Evolutionary conservation across 2,888 invertebrate genomes (phyloP), one percentile per base, ranked within the genome.

Genomic region (Lamellibrachia columna): DNA sequence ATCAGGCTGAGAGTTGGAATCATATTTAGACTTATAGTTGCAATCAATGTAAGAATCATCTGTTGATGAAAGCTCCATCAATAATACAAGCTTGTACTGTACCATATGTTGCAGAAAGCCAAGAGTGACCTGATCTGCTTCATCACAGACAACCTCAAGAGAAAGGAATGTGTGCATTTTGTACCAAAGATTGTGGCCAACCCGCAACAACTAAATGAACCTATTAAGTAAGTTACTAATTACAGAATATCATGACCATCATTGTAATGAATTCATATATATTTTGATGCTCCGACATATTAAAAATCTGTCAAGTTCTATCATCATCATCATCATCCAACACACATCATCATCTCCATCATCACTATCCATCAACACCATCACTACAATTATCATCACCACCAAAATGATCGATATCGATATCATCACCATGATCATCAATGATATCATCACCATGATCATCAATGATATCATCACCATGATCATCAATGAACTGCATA

Each of bases 141-240:
- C 91, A 91, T 93, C 60, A 91, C 90, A 52, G 92, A 94, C 90
- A 92, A 92, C 28, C n/a, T 94, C 15, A 93, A 92, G 22, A 92
- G 93, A 55, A 93, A 93, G 90, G 93, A 94, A 53, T 93, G 93
- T 91, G 92, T 92, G 3, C 28, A 90, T 60, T 94, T 93, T 93
- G 93, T 94, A 15, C 93, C 93, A 90, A 92, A 93, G 58, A 92
- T 91, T 52, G 93, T 93, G 58, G 58, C 92, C 22, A 93, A 92
- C 52, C 92, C 75, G 22, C 22, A 91, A 53, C 92, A 93, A 90
- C 91, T 75, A 4, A 55, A 91, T n/a, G 93, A 90, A 52, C 92
- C 91, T 52, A 91, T 93, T 22, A 92, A 92, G 92, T 92, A 92
- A 93, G 93, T 75, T 28, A 9, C 9, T 75, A 60, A 58, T 52